Base-by-base conservation (phyloP, 1,140 invertebrate species). In the Scaptomyza montana region DNA sequence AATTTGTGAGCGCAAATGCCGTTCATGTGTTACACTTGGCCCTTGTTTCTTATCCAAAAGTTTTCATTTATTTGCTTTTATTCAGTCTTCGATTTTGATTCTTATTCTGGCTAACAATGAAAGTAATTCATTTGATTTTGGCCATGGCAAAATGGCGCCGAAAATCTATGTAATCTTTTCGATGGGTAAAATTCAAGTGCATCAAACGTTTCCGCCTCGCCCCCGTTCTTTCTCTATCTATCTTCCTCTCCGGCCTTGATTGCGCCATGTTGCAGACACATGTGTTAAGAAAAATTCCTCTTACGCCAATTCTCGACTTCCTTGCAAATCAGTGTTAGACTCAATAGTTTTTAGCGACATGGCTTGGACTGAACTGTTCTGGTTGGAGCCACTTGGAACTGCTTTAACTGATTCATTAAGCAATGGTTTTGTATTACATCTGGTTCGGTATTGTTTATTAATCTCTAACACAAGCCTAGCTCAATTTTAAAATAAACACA, bases 401-500 rank as follows among this genome's bases (percentile, higher is more conserved):
- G 55, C 68, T 47, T 55, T 25, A 65, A 61, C 33, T 50, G 36
- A 13, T 51, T n/a, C 19, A 60, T 28, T 36, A 8, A 36, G 51
- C 33, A 53, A 10, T n/a, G 65, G 66, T 63, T 45, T 74, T 36
- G 36, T 46, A 33, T 74, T 64, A 41, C 67, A 64, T 30, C 10
- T 33, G 33, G 6, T 36, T 36, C 33, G 43, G 3, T 12, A 54
- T 80, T 86, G 75, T 73, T 81, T 81, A 80, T 66, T 51, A 46
- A 46, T 55, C 13, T 59, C 47, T 47, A 75, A 61, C 49, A 46
- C 66, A 57, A 69, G 7, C 36, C 33, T 25, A 53, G 19, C 33
- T 54, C 10, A 66, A 61, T 33, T 57, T 53, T 81, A 72, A 66
- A 78, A 64, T 78, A 87, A 85, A 87, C 77, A 86, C 68, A 36